Base-by-base conservation (phyloP, 1,140 invertebrate species). In the Drosophila parvula region DNA sequence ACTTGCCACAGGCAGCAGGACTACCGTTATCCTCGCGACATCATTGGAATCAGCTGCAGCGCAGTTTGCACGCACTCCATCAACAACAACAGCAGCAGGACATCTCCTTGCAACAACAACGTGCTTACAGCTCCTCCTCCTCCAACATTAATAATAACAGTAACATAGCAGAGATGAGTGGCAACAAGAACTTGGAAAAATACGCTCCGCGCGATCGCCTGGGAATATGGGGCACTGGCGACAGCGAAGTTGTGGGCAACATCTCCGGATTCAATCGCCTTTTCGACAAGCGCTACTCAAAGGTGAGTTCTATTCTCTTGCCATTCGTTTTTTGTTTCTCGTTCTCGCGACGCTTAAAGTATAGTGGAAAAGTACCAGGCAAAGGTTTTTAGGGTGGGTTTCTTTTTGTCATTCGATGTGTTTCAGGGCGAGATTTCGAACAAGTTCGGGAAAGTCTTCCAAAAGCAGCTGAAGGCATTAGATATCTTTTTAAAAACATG, bases 201-300 rank as follows among this genome's bases (percentile, higher is more conserved):
- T 67, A 71, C 56, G 50, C 43, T 3, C 38, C 58, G 0, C 81
- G 91, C n/a, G 91, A 92, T 82, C 85, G 90, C 30, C 40, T 85
- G 32, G 91, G 91, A 36, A 11, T 81, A 0, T 90, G 89, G 89
- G 79, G 80, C 22, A 63, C 63, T 36, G 90, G 78, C 30, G 91
- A 92, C 60, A 89, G 55, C 14, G 91, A 91, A 47, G 68, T 91
- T 12, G 45, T 74, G 3, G 91, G 91, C 58, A 75, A 38, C 27
- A 32, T 92, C 48, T 80, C 79, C 1, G 91, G 91, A 44, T 56
- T 91, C 10, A 51, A 71, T 5, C 89, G 90, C n/a, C 61, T 92
- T 27, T n/a, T 38, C 10, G 56, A 77, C 28, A 90, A 91, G 43
- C 86, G 84, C 60, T 92, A 74, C 47, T 80, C 78, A 41, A 92